Percentiles rank a stretch among this genome's conserved stretches.
phyloP scores from a whole-genome alignment of 2,113 vertebrate species.

The Argyrosomus japonicus region DNA sequence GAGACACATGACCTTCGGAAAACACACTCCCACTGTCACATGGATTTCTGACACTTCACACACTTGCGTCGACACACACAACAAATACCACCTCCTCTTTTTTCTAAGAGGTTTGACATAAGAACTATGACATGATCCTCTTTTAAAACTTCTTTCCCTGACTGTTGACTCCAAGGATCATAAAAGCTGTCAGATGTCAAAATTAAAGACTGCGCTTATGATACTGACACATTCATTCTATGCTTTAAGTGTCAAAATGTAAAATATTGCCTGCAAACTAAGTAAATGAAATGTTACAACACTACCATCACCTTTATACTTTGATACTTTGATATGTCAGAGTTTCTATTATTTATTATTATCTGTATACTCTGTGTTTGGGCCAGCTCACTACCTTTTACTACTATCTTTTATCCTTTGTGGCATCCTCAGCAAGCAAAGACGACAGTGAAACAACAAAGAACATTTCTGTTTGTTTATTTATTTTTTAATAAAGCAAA shows the following conservation, averaged over 20 bases:
- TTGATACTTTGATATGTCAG: neutral
- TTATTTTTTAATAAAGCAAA: conserved; percentile 61
- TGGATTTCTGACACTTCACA: neutral
- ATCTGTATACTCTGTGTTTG: neutral
- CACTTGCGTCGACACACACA: neutral
- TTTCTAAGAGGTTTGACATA: neutral
- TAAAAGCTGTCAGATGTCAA: neutral
- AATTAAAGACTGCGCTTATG: neutral
- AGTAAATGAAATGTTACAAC: neutral
- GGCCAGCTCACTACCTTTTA: neutral
- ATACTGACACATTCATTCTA: neutral
- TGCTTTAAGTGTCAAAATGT: neutral
- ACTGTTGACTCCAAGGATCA: neutral
- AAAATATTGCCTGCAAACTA: neutral
- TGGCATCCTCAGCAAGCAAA: neutral
- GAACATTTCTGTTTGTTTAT: conserved; percentile 32
- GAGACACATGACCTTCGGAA: conserved; percentile 12
- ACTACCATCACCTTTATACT: neutral
- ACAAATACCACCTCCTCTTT: neutral
- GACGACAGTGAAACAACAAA: conserved; percentile 6
- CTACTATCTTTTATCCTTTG: neutral
- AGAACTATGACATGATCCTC: neutral
- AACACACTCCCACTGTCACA: conserved; percentile 34
- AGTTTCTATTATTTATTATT: neutral
- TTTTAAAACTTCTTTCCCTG: neutral